Evolutionary conservation across 2,888 invertebrate species (phyloP).

Genomic region (Noctua comes): DNA sequence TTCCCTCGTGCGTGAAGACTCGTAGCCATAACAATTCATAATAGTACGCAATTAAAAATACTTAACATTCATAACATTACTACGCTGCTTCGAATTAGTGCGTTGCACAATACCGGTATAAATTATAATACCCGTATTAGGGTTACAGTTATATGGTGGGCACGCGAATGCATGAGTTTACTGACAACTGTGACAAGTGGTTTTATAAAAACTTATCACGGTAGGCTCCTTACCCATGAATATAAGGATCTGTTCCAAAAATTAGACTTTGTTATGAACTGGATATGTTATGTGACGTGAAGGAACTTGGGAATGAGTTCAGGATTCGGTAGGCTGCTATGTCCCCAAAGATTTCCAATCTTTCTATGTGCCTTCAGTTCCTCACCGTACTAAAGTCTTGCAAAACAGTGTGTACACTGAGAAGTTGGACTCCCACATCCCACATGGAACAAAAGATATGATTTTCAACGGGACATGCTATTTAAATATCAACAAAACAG

Average conservation of each 20-base stretch:
- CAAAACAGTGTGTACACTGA: no score
- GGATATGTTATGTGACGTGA: neutral
- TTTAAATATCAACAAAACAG: no score
- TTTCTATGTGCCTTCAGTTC: no score
- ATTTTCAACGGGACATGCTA: no score
- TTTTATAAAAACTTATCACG: neutral
- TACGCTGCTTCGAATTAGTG: constrained; percentile 29
- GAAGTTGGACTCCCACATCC: no score
- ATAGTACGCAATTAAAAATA: constrained; percentile 43
- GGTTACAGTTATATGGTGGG: constrained; percentile 1
- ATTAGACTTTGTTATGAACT: neutral
- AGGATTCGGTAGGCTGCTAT: neutral
- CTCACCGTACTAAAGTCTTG: no score
- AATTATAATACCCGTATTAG: neutral
- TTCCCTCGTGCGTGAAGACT: constrained; percentile 50
- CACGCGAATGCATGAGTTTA: neutral
- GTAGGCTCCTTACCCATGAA: neutral
- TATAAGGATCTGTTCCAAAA: neutral
- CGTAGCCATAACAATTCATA: constrained; percentile 30
- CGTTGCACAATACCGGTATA: constrained; percentile 32
- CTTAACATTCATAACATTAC: constrained; percentile 49
- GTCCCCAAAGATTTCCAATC: neutral
- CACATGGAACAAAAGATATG: no score
- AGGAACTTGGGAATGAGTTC: neutral
- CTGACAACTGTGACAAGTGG: neutral